Percentiles rank a stretch among this genome's conserved stretches.
These are phyloP conservation scores for Aleiodes testaceus DNA, from an alignment of 2,888 invertebrate species.

Conservation along the genomic window DNA sequence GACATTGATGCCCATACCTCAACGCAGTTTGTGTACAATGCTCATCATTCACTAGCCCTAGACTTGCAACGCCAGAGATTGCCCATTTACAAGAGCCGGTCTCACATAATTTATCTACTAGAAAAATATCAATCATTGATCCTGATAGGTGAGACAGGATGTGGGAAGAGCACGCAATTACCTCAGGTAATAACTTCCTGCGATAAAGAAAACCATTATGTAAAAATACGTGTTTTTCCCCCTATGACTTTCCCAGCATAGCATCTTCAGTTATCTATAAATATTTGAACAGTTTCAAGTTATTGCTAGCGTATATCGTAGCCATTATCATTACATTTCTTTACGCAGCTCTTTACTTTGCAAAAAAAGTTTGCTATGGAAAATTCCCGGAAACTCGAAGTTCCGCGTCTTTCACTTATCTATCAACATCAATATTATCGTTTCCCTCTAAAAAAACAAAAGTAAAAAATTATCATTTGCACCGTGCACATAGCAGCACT, in stretches of 20 bases:
- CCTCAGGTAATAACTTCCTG: constrained; percentile 83
- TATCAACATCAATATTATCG: no score
- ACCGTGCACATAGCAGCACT: no score
- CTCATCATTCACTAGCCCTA: constrained; percentile 86
- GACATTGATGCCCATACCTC: constrained; percentile 77
- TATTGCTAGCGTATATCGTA: no score
- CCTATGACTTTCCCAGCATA: no score
- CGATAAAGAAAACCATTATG: constrained; percentile 1
- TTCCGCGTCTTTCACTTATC: no score
- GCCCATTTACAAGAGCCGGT: constrained; percentile 89
- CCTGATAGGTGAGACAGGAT: constrained; percentile 94
- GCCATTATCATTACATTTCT: no score
- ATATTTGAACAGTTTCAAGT: no score
- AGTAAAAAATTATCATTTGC: no score
- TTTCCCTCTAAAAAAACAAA: no score
- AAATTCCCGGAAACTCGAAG: no score
- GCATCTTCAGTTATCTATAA: not conserved
- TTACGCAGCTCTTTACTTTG: no score
- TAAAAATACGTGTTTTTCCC: not conserved
- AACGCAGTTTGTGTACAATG: constrained; percentile 88
- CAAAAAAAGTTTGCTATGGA: no score
- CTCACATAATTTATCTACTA: constrained; percentile 90
- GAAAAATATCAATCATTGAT: constrained; percentile 93
- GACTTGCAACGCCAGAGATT: constrained; percentile 88
- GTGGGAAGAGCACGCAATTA: constrained; percentile 96